Percentiles rank a stretch among this genome's conserved stretches.
Conservation (phyloP, 2,113 vertebrate species). For the Malaclemys terrapin region DNA sequence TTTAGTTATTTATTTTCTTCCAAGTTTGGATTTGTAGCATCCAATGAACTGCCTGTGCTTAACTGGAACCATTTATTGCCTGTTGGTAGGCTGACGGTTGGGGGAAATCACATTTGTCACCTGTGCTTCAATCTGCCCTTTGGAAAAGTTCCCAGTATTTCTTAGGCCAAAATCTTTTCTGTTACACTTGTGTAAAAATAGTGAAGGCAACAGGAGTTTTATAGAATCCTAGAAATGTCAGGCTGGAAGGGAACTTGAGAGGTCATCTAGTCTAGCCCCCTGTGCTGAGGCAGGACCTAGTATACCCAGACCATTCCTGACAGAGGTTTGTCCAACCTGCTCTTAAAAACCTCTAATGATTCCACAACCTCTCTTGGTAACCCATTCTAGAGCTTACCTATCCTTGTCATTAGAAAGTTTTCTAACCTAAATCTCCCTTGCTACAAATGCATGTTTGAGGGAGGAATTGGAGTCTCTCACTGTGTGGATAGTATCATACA, state of each 20-base stretch:
- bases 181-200: neutral
- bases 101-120: neutral
- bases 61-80: neutral
- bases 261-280: too few relatives aligned
- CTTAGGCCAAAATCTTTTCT: conserved; percentile 52
- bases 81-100: neutral
- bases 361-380: too few relatives aligned
- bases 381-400: too few relatives aligned
- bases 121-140: conserved; percentile 16
- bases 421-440: too few relatives aligned
- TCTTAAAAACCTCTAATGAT: too few relatives aligned
- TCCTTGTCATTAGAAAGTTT: too few relatives aligned
- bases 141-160: conserved; percentile 26
- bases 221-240: too few relatives aligned
- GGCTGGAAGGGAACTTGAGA: too few relatives aligned
- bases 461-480: neutral
- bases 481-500: conserved; percentile 47
- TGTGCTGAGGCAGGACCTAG: too few relatives aligned
- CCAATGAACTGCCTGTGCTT: neutral
- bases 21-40: neutral
- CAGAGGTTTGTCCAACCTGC: too few relatives aligned
- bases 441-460: neutral
- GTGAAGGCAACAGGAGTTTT: neutral
- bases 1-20: neutral
- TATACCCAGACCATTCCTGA: too few relatives aligned